Evolutionary conservation across 2,113 vertebrate genomes (phyloP), one percentile per base, ranked within the genome.

Genomic region (Python bivittatus): DNA sequence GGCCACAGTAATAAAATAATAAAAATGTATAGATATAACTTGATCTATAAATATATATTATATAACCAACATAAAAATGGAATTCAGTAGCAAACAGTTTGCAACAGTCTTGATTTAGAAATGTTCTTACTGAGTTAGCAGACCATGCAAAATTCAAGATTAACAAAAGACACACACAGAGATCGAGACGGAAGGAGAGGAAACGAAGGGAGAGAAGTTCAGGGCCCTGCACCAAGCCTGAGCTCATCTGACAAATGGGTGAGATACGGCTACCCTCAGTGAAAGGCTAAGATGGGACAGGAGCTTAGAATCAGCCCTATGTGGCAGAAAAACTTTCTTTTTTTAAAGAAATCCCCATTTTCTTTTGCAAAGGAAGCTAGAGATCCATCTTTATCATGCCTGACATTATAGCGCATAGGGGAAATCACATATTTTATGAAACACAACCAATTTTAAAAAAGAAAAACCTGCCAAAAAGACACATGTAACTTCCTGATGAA

Each of bases 11-110:
- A 97, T 96, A 93, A 94, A 96, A 96, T 91, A 95, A 95, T 95
- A 94, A 91, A 68, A 91, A 94, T 33, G 94, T 94, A 93, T 94
- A 97, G 95, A 95, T 95, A 97, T 93, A 96, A 95, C 96, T 96
- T 95, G 92, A 97, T 93, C 96, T 96, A 95, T 94, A 97, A 94
- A 97, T 95, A 96, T 94, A 97, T 96, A 96, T 96, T 94, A 96
- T 91, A 92, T 93, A 97, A 95, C 95, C 96, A 93, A 97, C 96
- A 95, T 93, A 94, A 97, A 97, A 96, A 97, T 97, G 95, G 96
- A 95, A 96, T 92, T 94, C 97, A 97, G 96, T 94, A 97, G 96
- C 96, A 97, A 97, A 97, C 97, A 96, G 89, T 97, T 92, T 96
- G 97, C 97, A 97, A 97, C 96, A 96, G 97, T 97, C 96, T 97